These are phyloP conservation scores for Cactoblastis cactorum DNA, from an alignment of 2,888 invertebrate species.

Conservation along the genomic window DNA sequence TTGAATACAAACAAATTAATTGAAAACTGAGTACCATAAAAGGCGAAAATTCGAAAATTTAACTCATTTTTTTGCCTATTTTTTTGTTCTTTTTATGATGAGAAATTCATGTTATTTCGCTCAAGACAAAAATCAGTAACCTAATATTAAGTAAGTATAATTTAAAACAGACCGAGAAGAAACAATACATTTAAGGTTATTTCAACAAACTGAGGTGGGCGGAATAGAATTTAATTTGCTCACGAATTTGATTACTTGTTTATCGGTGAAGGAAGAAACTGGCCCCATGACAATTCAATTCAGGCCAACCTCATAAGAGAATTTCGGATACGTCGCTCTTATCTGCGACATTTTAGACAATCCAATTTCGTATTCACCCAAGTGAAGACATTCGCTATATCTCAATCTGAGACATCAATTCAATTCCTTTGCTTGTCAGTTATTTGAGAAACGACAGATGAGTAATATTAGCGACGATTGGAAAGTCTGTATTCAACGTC, in stretches of 20 bases:
- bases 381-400: conserved; percentile 4
- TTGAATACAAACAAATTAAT: too few relatives aligned
- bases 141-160: too few relatives aligned
- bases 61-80: too few relatives aligned
- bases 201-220: background rate
- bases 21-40: too few relatives aligned
- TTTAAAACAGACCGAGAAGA: too few relatives aligned
- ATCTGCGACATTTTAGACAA: conserved; percentile 7
- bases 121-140: too few relatives aligned
- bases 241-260: conserved; percentile 9
- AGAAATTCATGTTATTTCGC: too few relatives aligned
- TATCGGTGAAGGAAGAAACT: background rate
- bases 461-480: too few relatives aligned
- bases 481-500: too few relatives aligned
- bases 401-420: background rate
- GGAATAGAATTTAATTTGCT: background rate
- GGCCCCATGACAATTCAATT: conserved; percentile 1
- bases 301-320: background rate
- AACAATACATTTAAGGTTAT: background rate
- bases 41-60: too few relatives aligned
- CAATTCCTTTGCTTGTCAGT: background rate
- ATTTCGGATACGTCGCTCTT: background rate
- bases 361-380: conserved; percentile 6
- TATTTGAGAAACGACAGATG: background rate
- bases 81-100: too few relatives aligned